A percentile compares a stretch with the other conserved stretches of the same genome.
Evolutionary conservation across 53 echinoderm and acorn worm genomes (phyloP).

Genomic region (Paelopatides confundens): DNA sequence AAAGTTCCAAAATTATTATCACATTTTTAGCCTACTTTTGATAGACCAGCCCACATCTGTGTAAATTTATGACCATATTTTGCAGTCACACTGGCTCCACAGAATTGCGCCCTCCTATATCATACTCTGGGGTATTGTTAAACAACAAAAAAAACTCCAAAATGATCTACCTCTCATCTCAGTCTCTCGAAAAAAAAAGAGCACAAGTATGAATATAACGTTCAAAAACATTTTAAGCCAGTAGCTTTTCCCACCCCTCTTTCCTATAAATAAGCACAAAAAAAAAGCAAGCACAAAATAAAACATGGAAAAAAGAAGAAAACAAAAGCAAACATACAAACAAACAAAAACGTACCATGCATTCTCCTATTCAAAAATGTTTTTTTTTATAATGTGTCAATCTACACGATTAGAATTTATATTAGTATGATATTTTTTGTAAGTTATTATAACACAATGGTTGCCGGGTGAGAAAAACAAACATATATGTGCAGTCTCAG

Average conservation of each 20-base stretch:
- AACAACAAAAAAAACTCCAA: background rate
- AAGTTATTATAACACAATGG: no score
- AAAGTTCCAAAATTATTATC: conserved; percentile 36
- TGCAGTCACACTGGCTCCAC: conserved; percentile 20
- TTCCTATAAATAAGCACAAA: conserved; percentile 21
- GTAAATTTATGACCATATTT: background rate
- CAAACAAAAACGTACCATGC: no score
- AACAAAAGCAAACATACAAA: no score
- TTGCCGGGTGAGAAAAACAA: no score
- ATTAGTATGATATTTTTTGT: no score
- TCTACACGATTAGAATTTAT: no score
- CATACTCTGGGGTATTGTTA: conserved; percentile 26
- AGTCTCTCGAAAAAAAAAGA: background rate
- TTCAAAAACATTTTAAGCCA: conserved; percentile 45
- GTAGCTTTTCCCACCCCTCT: conserved; percentile 45
- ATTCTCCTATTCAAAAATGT: no score
- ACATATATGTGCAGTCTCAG: no score
- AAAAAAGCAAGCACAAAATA: no score
- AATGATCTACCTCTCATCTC: no score
- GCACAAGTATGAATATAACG: background rate
- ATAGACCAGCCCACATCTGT: conserved; percentile 28
- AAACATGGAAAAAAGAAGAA: no score
- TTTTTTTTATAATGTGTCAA: no score
- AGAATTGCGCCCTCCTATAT: conserved; percentile 3
- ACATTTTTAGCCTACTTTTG: conserved; percentile 20